phyloP scores from a whole-genome alignment of 1,140 invertebrate genomes.

The Lithobius niger region DNA sequence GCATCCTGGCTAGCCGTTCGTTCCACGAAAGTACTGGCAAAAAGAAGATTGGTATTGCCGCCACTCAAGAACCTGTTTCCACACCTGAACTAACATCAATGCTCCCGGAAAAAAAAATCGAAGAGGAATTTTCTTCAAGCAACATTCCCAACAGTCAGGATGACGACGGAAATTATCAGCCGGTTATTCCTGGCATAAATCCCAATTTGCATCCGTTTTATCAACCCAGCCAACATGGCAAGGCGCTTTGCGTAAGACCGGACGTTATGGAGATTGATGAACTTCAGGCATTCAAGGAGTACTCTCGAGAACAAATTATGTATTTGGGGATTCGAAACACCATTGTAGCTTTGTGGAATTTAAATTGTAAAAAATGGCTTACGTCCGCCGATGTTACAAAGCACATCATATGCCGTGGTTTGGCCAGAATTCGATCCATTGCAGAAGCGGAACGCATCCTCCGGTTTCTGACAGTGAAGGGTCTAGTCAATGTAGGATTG shows the following conservation, averaged over 20 bases:
- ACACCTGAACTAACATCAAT: too few relatives aligned
- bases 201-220: conserved; percentile 28
- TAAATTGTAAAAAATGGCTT: conserved; percentile 35
- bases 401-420: conserved; percentile 34
- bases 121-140: too few relatives aligned
- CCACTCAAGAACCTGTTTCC: too few relatives aligned
- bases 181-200: conserved; percentile 14
- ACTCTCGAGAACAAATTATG: conserved; percentile 26
- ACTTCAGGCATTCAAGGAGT: conserved; percentile 28
- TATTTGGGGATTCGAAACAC: conserved; percentile 37
- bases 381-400: conserved; percentile 26
- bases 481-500: conserved; percentile 35
- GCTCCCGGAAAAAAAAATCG: too few relatives aligned
- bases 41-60: too few relatives aligned
- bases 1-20: too few relatives aligned
- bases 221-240: conserved; percentile 24
- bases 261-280: conserved; percentile 34
- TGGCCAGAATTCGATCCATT: conserved; percentile 30
- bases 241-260: conserved; percentile 30
- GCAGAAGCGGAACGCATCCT: conserved; percentile 28
- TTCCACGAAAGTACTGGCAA: not conserved
- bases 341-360: conserved; percentile 34
- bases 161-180: too few relatives aligned
- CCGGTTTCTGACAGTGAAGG: conserved; percentile 29
- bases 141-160: too few relatives aligned